A percentile compares a stretch with the other conserved stretches of the same genome.
Conservation (phyloP, 2,797 vertebrate species). For the Sebastolobus alascanus region DNA sequence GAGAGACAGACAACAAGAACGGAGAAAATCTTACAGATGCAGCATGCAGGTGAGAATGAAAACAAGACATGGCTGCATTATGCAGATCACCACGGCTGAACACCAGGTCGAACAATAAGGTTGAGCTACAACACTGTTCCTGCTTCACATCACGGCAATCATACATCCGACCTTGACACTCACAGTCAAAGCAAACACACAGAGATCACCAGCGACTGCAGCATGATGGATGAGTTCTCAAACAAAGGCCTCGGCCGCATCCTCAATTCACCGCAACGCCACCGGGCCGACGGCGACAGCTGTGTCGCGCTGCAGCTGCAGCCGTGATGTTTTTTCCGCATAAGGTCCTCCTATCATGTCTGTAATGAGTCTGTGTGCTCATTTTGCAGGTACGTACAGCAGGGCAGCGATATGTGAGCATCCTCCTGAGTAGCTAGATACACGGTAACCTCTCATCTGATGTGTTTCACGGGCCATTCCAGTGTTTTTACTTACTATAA, state of each 20-base stretch:
- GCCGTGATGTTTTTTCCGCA: not conserved
- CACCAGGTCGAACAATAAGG: not conserved
- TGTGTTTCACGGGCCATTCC: not conserved
- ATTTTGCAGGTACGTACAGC: constrained; percentile 16
- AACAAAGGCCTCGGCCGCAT: constrained; percentile 32
- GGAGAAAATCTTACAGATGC: not conserved
- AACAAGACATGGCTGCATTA: not conserved
- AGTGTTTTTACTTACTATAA: not conserved
- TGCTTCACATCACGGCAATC: constrained; percentile 47
- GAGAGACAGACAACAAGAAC: not conserved
- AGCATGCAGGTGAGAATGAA: not conserved
- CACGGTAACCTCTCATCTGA: not conserved
- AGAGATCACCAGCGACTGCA: constrained; percentile 46
- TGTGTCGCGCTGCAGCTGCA: constrained; percentile 37
- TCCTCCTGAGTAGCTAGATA: not conserved
- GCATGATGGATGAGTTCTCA: constrained; percentile 67
- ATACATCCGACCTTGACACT: constrained; percentile 49
- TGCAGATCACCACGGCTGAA: not conserved
- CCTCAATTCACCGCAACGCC: constrained; percentile 36
- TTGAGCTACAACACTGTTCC: constrained; percentile 8
- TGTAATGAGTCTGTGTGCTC: constrained; percentile 3
- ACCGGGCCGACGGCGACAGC: not conserved
- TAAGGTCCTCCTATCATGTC: not conserved
- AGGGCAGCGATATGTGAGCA: not conserved
- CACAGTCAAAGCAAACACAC: constrained; percentile 56